Percentiles rank a stretch among this genome's conserved stretches.
Conservation (phyloP, 2,888 invertebrate species). For the Drosophila aldrichi region DNA sequence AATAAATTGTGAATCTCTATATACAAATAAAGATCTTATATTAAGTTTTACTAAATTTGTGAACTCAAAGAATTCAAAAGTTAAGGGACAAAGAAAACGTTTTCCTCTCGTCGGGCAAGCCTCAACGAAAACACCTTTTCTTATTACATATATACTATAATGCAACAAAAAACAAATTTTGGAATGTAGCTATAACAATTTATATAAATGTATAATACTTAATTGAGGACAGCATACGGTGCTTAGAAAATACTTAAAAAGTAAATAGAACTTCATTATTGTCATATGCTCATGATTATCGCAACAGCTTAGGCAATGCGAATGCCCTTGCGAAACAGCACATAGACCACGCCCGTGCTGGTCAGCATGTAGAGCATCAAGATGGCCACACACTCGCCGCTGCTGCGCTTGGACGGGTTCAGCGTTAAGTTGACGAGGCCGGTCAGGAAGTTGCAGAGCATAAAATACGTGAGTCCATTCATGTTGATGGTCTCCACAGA, state of each 20-base stretch:
- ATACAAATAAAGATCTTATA: not conserved
- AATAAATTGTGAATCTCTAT: no score
- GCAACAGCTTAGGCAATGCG: slow-evolving; percentile 68
- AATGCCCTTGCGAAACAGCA: slow-evolving; percentile 67
- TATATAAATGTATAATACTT: not conserved
- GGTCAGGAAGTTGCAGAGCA: slow-evolving; percentile 93
- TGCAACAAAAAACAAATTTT: not conserved
- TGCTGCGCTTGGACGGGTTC: slow-evolving; percentile 87
- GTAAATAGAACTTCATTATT: not conserved
- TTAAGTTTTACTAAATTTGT: not conserved
- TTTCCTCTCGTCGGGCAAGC: not conserved
- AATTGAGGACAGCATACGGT: not conserved
- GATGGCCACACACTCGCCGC: slow-evolving; percentile 86
- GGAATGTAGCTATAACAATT: not conserved
- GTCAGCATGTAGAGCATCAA: slow-evolving; percentile 87
- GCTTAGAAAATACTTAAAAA: not conserved
- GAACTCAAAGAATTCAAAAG: not conserved
- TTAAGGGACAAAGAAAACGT: no score
- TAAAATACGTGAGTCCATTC: slow-evolving; percentile 93
- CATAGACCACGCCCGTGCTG: slow-evolving; percentile 63
- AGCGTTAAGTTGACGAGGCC: slow-evolving; percentile 92
- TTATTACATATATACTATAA: not conserved
- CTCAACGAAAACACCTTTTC: not conserved
- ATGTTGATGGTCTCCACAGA: slow-evolving; percentile 91
- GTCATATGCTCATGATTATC: not conserved